A percentile compares a stretch with the other conserved stretches of the same genome.
phyloP scores from a whole-genome alignment of 2,797 vertebrate species.

The Lateolabrax maculatus region DNA sequence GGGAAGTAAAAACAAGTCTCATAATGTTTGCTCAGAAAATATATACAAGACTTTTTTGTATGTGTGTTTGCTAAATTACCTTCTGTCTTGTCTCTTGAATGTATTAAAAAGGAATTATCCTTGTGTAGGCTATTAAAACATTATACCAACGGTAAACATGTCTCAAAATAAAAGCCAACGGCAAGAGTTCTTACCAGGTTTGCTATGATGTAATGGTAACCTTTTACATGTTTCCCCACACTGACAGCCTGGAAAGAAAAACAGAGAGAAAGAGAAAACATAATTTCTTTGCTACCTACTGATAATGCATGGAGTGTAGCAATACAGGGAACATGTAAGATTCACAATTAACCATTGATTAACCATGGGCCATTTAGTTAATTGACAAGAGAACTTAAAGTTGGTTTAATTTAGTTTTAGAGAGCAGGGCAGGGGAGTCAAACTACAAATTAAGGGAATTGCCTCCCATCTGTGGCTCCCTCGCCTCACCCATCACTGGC shows the following conservation, averaged over 20 bases:
- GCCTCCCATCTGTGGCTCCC: conserved; percentile 6
- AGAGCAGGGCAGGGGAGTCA: neutral
- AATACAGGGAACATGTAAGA: neutral
- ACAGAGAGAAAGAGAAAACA: conserved; percentile 27
- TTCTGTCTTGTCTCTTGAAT: neutral
- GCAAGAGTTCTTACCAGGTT: conserved; percentile 92
- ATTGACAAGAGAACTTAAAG: neutral
- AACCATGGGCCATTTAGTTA: neutral
- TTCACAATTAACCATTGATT: neutral
- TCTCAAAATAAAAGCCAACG: conserved; percentile 3
- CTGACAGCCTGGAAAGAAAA: conserved; percentile 91
- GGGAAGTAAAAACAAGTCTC: neutral
- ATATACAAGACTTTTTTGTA: neutral
- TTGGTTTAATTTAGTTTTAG: conserved; percentile 4
- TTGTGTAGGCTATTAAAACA: neutral
- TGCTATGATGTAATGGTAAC: conserved; percentile 98
- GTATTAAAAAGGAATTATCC: neutral
- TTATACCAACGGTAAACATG: neutral
- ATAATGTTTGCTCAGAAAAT: neutral
- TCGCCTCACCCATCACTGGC: neutral
- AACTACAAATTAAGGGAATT: conserved; percentile 15
- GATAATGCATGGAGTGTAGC: neutral
- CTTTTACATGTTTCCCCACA: conserved; percentile 98
- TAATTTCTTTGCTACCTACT: too few species aligned
- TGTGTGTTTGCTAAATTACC: neutral